Conservation (phyloP, 1,140 invertebrate species). For the Melanaphis sacchari region DNA sequence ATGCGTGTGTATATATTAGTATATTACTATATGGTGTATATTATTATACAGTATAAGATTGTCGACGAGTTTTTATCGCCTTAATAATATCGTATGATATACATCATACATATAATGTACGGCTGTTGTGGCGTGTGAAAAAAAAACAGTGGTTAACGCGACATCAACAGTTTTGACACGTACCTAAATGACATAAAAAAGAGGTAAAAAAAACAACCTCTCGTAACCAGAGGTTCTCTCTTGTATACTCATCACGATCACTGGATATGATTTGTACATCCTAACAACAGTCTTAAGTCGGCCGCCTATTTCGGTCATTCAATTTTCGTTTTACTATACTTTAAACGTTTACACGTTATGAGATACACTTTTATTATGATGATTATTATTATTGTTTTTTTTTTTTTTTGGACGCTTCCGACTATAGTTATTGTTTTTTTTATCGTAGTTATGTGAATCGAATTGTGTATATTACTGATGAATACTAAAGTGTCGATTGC, state of each 20-base stretch:
- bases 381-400: neutral
- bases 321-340: constrained; percentile 44
- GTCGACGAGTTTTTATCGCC: constrained; percentile 27
- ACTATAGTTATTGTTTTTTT: constrained; percentile 19
- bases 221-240: constrained; percentile 34
- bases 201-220: neutral
- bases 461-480: constrained; percentile 13
- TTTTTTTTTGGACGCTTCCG: constrained; percentile 2
- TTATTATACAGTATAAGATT: neutral
- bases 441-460: neutral
- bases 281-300: constrained; percentile 36
- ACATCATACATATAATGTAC: constrained; percentile 17
- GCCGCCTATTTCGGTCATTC: constrained; percentile 23
- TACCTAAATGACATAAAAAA: constrained; percentile 56
- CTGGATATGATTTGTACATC: constrained; percentile 50
- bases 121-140: constrained; percentile 45
- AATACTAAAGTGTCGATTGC: neutral
- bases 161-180: constrained; percentile 52
- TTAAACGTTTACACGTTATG: constrained; percentile 10
- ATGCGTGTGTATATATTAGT: neutral
- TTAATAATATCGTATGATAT: neutral
- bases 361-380: neutral
- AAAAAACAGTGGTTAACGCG: constrained; percentile 46
- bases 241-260: constrained; percentile 48
- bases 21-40: neutral